These are phyloP conservation scores for Craseonycteris thonglongyai DNA, from an alignment of 2,113 vertebrate species.

Conservation along the genomic window DNA sequence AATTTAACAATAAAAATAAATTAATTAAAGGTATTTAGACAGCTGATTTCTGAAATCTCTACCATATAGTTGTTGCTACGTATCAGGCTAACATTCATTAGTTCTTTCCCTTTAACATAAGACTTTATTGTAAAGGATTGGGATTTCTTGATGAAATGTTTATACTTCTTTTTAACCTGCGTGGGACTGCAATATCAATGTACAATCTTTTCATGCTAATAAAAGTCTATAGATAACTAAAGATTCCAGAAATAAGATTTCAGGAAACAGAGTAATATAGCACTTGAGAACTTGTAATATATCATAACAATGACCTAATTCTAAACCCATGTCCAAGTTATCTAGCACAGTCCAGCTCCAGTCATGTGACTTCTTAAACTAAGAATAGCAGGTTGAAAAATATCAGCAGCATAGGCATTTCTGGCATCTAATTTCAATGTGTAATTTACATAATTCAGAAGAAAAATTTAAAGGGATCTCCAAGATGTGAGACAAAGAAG, in stretches of 20 bases:
- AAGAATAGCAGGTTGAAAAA: background rate
- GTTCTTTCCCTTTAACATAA: background rate
- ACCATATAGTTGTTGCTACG: background rate
- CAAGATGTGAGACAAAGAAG: background rate
- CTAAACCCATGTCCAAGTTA: background rate
- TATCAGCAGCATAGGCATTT: background rate
- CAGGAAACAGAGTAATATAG: background rate
- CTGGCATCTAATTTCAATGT: background rate
- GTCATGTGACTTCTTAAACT: background rate
- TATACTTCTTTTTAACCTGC: background rate
- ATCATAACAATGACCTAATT: background rate
- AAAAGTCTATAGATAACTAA: background rate
- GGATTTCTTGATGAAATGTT: background rate
- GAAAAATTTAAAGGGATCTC: background rate
- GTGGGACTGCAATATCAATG: background rate
- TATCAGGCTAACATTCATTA: background rate
- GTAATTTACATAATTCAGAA: background rate
- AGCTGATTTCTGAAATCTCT: background rate
- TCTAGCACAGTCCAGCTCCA: background rate
- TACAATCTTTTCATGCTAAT: background rate
- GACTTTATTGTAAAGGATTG: background rate
- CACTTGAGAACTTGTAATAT: background rate
- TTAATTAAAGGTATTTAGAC: background rate
- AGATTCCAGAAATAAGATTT: background rate
- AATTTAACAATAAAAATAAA: too few species aligned